phyloP scores from a whole-genome alignment of 2,888 invertebrate genomes.

The Neuroscelio doddi region DNA sequence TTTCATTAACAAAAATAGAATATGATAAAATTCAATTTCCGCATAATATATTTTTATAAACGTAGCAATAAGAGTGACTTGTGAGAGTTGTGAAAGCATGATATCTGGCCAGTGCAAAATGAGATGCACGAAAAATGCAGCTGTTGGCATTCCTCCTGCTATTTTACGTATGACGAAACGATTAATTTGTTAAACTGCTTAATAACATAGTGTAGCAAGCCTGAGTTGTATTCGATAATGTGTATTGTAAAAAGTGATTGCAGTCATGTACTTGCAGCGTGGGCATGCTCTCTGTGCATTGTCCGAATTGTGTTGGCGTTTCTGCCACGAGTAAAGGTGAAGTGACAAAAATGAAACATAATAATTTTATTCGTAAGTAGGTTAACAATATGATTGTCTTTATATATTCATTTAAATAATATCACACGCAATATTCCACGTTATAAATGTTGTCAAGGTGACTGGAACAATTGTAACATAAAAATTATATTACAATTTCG shows the following conservation, averaged over 20 bases:
- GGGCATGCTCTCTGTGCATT: constrained; percentile 35
- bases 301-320: constrained; percentile 37
- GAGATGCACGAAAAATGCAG: constrained; percentile 27
- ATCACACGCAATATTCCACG: too few species aligned
- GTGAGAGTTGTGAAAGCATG: constrained; percentile 15
- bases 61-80: too few species aligned
- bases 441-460: too few species aligned
- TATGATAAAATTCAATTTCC: too few species aligned
- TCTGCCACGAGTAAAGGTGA: constrained; percentile 6
- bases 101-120: constrained; percentile 6
- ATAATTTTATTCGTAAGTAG: not conserved
- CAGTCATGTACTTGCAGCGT: constrained; percentile 23
- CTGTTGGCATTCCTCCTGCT: constrained; percentile 16
- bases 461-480: too few species aligned
- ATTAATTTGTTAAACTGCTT: constrained; percentile 40
- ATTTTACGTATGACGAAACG: constrained; percentile 30
- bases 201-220: constrained; percentile 30
- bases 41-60: too few species aligned
- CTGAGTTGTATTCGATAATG: constrained; percentile 27
- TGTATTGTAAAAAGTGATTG: constrained; percentile 20
- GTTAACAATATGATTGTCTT: constrained; percentile 3
- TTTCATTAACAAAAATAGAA: too few species aligned
- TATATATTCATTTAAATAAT: too few species aligned
- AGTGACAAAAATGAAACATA: not conserved
- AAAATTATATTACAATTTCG: too few species aligned